phyloP scores from a whole-genome alignment of 2,888 invertebrate species.

The Diploptera punctata region DNA sequence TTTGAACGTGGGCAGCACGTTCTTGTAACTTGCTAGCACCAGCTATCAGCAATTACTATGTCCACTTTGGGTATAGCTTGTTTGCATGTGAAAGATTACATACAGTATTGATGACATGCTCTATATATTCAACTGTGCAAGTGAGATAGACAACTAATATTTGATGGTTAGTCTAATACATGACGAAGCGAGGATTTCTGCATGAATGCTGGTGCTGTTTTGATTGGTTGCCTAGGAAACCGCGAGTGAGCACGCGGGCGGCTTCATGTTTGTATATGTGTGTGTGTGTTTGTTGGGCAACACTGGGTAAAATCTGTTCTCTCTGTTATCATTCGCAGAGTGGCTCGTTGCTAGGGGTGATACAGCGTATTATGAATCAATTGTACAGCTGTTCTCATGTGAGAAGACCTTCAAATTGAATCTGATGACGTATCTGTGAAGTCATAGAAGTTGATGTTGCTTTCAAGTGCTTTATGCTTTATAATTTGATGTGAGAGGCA shows the following conservation, averaged over 20 bases:
- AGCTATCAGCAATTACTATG: not conserved
- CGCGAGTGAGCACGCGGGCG: constrained; percentile 1
- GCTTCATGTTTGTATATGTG: not conserved
- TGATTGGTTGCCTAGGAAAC: constrained; percentile 24
- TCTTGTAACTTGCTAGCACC: no score
- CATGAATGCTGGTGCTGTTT: constrained; percentile 17
- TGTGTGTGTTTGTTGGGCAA: constrained; percentile 14
- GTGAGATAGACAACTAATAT: not conserved
- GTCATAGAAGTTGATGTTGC: no score
- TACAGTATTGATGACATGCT: constrained; percentile 4
- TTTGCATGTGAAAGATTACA: constrained; percentile 9
- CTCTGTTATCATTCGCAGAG: constrained; percentile 26
- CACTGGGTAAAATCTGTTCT: constrained; percentile 16
- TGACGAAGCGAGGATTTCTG: not conserved
- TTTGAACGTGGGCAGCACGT: no score
- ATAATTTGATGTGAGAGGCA: no score
- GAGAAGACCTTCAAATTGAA: not conserved
- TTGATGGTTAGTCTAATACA: constrained; percentile 13
- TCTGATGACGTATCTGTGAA: no score
- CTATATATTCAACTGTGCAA: not conserved
- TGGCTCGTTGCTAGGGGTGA: constrained; percentile 22
- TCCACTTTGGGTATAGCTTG: not conserved
- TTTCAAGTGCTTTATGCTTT: no score
- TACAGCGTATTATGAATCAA: not conserved
- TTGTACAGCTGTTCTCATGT: not conserved